These are phyloP conservation scores for Apis dorsata DNA, from an alignment of 1,140 invertebrate species.

Conservation along the genomic window DNA sequence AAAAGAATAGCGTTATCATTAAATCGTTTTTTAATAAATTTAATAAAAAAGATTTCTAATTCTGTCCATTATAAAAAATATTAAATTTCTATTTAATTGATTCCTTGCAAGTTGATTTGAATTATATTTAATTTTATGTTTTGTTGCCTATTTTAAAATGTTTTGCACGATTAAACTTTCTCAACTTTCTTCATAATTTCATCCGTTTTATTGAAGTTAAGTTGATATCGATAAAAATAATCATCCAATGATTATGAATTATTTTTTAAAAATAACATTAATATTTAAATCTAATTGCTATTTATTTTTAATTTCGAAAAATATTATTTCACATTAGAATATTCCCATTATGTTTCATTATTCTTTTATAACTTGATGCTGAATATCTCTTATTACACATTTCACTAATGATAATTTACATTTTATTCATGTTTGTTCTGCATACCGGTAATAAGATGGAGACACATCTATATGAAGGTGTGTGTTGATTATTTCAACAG, in stretches of 20 bases:
- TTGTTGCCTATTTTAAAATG: not conserved
- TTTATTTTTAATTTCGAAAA: slow-evolving; percentile 34
- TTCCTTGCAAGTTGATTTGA: slow-evolving; percentile 16
- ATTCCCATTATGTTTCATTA: slow-evolving; percentile 50
- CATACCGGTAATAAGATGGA: slow-evolving; percentile 65
- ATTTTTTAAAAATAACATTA: not conserved
- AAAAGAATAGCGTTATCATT: not conserved
- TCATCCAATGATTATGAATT: not conserved
- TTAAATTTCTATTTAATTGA: slow-evolving; percentile 35
- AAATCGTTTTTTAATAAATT: not conserved
- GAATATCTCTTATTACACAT: slow-evolving; percentile 62
- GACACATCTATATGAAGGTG: slow-evolving; percentile 31
- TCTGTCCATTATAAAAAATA: not conserved
- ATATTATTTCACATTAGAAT: slow-evolving; percentile 31
- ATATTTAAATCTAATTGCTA: slow-evolving; percentile 43
- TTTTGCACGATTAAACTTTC: slow-evolving; percentile 17
- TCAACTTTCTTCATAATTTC: slow-evolving; percentile 27
- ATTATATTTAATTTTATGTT: slow-evolving; percentile 34
- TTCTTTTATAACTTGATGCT: slow-evolving; percentile 56
- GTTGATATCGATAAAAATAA: slow-evolving; percentile 21
- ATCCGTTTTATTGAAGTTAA: not conserved
- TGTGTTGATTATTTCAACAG: slow-evolving; percentile 53
- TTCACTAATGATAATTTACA: slow-evolving; percentile 73
- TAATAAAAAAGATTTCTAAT: not conserved
- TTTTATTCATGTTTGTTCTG: slow-evolving; percentile 71